phyloP scores from a whole-genome alignment of 35 echinoderm and acorn worm genomes.

The Apostichopus japonicus region DNA sequence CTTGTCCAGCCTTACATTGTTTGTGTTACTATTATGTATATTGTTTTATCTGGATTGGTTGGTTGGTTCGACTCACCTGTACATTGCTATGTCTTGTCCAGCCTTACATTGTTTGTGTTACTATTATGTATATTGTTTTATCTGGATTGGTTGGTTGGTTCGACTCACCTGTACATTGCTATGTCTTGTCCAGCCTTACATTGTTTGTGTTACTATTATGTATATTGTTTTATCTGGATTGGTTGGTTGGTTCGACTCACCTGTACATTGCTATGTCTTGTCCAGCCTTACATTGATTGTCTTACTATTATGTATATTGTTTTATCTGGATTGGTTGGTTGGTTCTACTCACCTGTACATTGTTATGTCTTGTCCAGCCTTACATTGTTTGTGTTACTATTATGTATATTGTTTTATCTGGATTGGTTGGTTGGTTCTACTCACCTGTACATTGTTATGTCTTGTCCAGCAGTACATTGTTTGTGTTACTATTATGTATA shows the following conservation, averaged over 20 bases:
- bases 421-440: not conserved
- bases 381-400: not conserved
- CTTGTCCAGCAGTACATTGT: not conserved
- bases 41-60: too few species aligned
- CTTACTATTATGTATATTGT: not conserved
- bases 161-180: slow-evolving; percentile 84
- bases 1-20: not conserved
- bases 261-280: slow-evolving; percentile 85
- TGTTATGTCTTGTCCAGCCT: slow-evolving; percentile 47
- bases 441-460: slow-evolving; percentile 87
- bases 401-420: not conserved
- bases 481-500: not conserved
- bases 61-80: slow-evolving; percentile 66
- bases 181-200: slow-evolving; percentile 34
- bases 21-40: not conserved
- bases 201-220: not conserved
- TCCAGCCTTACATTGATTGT: not conserved
- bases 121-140: not conserved
- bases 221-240: too few species aligned
- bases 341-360: slow-evolving; percentile 82
- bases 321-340: too few species aligned
- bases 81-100: slow-evolving; percentile 76
- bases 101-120: not conserved
- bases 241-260: slow-evolving; percentile 35
- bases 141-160: too few species aligned